These are phyloP conservation scores for Apamea anceps DNA, from an alignment of 2,888 invertebrate genomes.

Conservation along the genomic window DNA sequence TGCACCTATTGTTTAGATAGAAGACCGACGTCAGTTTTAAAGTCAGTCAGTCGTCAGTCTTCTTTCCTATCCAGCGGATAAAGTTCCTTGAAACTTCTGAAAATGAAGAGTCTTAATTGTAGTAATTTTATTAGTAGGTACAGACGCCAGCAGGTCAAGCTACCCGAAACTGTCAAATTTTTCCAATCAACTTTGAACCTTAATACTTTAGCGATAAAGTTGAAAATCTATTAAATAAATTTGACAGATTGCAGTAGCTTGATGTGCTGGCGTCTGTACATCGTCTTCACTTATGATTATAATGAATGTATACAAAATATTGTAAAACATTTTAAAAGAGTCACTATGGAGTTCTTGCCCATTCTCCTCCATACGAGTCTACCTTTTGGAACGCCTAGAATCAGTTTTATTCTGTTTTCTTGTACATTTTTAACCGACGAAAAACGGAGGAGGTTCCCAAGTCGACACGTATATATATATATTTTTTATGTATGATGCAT, in stretches of 20 bases:
- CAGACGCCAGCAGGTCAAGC: too few relatives aligned
- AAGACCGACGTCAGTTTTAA: neutral
- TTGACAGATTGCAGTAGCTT: too few relatives aligned
- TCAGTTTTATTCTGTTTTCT: neutral
- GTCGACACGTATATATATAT: too few relatives aligned
- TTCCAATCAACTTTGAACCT: too few relatives aligned
- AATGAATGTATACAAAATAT: neutral
- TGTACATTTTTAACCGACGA: neutral
- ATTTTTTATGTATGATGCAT: too few relatives aligned
- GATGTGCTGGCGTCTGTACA: too few relatives aligned
- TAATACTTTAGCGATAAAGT: too few relatives aligned
- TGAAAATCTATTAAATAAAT: too few relatives aligned
- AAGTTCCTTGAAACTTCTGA: conserved; percentile 13
- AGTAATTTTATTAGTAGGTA: neutral
- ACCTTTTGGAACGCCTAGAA: neutral
- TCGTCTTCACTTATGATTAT: neutral
- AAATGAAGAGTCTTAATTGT: neutral
- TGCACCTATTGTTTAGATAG: conserved; percentile 10
- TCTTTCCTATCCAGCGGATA: neutral
- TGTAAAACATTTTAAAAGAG: neutral
- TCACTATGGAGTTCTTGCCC: neutral
- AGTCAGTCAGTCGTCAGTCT: too few relatives aligned
- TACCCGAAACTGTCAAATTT: too few relatives aligned
- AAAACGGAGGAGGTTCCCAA: too few relatives aligned
- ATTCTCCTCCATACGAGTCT: neutral